A percentile compares a stretch with the other conserved stretches of the same genome.
phyloP scores from a whole-genome alignment of 2,888 invertebrate genomes.

The Drosophila kambysellisi region DNA sequence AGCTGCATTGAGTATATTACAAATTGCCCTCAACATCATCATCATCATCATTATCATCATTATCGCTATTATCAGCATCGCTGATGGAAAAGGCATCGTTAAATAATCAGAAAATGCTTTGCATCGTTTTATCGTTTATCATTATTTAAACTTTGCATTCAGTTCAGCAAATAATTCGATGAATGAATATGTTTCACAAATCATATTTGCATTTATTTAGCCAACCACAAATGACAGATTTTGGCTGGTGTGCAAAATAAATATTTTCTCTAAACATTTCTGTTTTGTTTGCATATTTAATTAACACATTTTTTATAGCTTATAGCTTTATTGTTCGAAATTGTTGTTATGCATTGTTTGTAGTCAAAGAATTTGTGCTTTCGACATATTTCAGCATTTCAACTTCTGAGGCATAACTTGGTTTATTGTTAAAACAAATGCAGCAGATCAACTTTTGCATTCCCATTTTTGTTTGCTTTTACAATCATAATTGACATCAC shows the following conservation, averaged over 20 bases:
- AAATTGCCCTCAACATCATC: constrained; percentile 48
- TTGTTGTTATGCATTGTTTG: neutral
- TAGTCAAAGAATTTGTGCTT: neutral
- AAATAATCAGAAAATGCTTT: constrained; percentile 21
- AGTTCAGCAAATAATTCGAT: constrained; percentile 59
- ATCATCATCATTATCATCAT: constrained; percentile 15
- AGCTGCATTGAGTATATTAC: constrained; percentile 19
- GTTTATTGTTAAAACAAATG: neutral
- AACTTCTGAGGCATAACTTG: neutral
- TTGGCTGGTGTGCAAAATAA: constrained; percentile 30
- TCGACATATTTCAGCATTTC: neutral
- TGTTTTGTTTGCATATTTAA: constrained; percentile 50
- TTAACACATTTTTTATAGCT: constrained; percentile 25
- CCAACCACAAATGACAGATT: constrained; percentile 58
- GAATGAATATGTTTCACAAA: constrained; percentile 52
- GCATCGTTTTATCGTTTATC: constrained; percentile 33
- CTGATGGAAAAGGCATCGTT: constrained; percentile 35
- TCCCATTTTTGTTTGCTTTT: neutral
- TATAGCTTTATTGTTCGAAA: neutral
- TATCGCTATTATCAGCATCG: constrained; percentile 11
- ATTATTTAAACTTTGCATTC: constrained; percentile 20
- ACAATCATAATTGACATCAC: too few relatives aligned
- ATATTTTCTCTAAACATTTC: constrained; percentile 17
- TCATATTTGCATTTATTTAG: constrained; percentile 50
- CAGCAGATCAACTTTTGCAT: neutral